Base-by-base conservation (phyloP, 2,113 vertebrate genomes). In the Trematomus loennbergii region DNA sequence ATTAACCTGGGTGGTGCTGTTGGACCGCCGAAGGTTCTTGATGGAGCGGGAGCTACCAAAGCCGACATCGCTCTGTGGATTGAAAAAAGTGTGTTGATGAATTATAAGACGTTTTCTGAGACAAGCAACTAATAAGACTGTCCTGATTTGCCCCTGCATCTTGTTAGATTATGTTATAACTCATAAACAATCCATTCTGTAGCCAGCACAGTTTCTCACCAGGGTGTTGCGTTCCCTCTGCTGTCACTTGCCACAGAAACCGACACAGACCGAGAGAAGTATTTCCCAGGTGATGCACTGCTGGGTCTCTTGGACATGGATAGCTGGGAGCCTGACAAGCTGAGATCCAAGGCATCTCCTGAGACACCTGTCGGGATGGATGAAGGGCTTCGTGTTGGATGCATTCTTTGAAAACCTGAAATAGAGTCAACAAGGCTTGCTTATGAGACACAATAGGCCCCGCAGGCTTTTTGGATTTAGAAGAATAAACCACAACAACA, bases 1-100 rank as follows among this genome's bases (percentile, higher is more conserved):
- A 92, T 93, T 95, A 36, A 99, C 97, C 78, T 97, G 98, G 0
- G 97, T 98, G 86, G 96, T 95, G 88, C 98, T 99, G 93, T 92
- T 98, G 65, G 97, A 98, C 12, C 98, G 91, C 16, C 97, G 90
- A 4, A 99, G 93, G 92, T 98, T 99, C 95, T 98, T 99, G 92
- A 97, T 96, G 4, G 97, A 95, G 72, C 95, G 92, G 33, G 96
- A 90, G 36, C 90, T 88, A 0, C 92, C 91, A 0, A 91, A 67
- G 13, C 93, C 89, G 0, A 71, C 58, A 36, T 96, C 95, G 0
- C 95, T 93, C 98, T 99, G 90, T 15, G 36, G 91, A 82, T 57
- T 59, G 3, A 62, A 81, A 55, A 8, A 45, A 40, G 18, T 3
- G 3, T 25, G 22, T 36, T 72, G 9, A n/a, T 46, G 46, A 33